These are phyloP conservation scores for Astreopora myriophthalma DNA, from an alignment of 64 coral and sea anemone genomes.

Conservation along the genomic window DNA sequence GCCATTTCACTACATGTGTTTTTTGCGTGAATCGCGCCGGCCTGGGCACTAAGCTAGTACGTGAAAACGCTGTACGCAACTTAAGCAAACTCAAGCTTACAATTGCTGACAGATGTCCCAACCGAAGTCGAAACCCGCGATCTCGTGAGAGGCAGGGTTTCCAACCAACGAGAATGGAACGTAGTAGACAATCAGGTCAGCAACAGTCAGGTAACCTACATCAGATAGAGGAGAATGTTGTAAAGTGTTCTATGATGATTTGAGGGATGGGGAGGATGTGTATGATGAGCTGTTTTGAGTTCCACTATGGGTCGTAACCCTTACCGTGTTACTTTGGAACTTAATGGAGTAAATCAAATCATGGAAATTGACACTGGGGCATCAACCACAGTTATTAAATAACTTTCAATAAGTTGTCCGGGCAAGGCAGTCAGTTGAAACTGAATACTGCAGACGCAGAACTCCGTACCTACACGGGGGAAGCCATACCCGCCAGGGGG, in stretches of 20 bases:
- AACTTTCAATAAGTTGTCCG: neutral
- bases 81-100: too few relatives aligned
- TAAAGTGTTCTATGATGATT: neutral
- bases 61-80: too few relatives aligned
- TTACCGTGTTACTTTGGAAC: neutral
- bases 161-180: neutral
- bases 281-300: neutral
- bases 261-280: neutral
- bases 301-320: neutral
- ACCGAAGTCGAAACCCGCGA: neutral
- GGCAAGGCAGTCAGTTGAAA: neutral
- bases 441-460: neutral
- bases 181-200: neutral
- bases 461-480: neutral
- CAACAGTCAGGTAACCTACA: neutral
- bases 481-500: neutral
- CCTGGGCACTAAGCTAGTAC: too few relatives aligned
- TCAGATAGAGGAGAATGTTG: neutral
- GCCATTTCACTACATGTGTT: too few relatives aligned
- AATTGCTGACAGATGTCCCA: neutral
- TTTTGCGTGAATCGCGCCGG: too few relatives aligned
- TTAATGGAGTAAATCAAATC: neutral
- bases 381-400: neutral
- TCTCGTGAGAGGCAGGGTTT: neutral
- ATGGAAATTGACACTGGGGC: neutral